Conservation (phyloP, 92 coral and sea anemone species). For the Chrysogorgia sp. region DNA sequence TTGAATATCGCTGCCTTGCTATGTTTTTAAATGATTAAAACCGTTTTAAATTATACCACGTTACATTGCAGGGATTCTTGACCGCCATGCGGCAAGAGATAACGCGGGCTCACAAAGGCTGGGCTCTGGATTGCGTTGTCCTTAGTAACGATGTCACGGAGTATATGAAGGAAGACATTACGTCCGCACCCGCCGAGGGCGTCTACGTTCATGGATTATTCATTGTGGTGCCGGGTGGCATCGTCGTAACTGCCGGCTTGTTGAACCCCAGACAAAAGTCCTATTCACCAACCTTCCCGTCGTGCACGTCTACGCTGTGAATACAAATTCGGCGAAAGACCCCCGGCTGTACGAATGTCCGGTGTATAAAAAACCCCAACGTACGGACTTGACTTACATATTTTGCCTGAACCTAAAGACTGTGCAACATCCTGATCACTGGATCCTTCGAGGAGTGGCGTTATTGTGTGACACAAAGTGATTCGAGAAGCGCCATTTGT, state of each 20-base stretch:
- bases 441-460: constrained; percentile 98
- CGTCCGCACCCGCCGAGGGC: constrained; percentile 91
- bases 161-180: constrained; percentile 92
- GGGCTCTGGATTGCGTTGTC: constrained; percentile 96
- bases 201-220: constrained; percentile 92
- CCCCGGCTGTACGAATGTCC: constrained; percentile 92
- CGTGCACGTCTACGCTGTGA: constrained; percentile 92
- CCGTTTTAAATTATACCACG: not conserved
- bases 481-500: too few relatives aligned
- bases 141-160: constrained; percentile 92
- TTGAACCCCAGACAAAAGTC: constrained; percentile 88
- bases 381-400: constrained; percentile 93
- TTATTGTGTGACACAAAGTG: constrained; percentile 96
- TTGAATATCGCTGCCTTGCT: too few relatives aligned
- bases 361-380: constrained; percentile 94
- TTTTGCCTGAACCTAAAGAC: constrained; percentile 95
- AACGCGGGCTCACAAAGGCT: constrained; percentile 99
- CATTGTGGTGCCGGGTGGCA: constrained; percentile 99
- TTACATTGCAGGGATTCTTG: constrained; percentile 76
- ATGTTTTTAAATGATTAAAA: not conserved
- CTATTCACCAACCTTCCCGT: constrained; percentile 88
- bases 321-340: constrained; percentile 82
- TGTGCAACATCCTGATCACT: constrained; percentile 83
- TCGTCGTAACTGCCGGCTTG: constrained; percentile 88
- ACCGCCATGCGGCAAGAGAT: constrained; percentile 99